phyloP scores from a whole-genome alignment of 2,113 vertebrate genomes.

The Talpa occidentalis region DNA sequence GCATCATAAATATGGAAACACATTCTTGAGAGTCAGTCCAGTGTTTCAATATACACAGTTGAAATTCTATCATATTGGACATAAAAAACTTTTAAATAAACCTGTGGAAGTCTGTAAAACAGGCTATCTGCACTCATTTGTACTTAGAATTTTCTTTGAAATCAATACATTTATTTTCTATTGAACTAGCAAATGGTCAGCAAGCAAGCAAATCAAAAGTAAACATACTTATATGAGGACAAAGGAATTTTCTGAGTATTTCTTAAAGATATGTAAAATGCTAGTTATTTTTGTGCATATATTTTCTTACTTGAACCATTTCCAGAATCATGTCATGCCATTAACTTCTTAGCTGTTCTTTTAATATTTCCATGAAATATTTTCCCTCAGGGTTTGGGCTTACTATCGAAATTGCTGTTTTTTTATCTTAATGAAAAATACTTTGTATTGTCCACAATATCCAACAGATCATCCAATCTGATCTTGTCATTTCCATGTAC shows the following conservation, averaged over 20 bases:
- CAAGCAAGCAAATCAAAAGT: background rate
- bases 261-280: background rate
- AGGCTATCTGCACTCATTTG: background rate
- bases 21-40: background rate
- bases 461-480: background rate
- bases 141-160: slow-evolving; percentile 5
- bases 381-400: background rate
- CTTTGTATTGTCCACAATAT: slow-evolving; percentile 1
- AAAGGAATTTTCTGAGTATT: background rate
- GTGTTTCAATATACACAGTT: background rate
- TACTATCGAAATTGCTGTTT: slow-evolving; percentile 15
- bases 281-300: background rate
- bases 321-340: background rate
- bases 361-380: slow-evolving; percentile 2
- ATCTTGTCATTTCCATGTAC: background rate
- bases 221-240: background rate
- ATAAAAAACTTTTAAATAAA: background rate
- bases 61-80: background rate
- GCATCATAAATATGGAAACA: background rate
- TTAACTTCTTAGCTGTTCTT: background rate
- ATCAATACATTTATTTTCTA: background rate
- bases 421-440: slow-evolving; percentile 19
- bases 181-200: background rate
- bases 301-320: background rate
- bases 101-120: background rate